Base-by-base conservation (phyloP, 2,797 vertebrate species). In the Clarias pachynema region DNA sequence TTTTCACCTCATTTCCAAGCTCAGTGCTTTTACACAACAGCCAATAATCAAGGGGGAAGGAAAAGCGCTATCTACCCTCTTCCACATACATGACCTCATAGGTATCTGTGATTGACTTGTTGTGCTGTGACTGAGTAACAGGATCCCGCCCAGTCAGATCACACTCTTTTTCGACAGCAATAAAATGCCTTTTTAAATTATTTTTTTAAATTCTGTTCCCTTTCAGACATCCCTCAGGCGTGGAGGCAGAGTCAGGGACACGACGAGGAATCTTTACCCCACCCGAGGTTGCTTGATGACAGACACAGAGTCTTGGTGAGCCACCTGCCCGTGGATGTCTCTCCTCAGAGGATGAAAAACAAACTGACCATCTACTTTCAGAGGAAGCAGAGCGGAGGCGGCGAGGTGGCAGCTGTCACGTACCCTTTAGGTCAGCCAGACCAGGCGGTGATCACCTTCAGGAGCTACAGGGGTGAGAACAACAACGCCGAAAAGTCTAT, bases 361-460 rank as follows among this genome's bases (percentile, higher is more conserved):
- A 92, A 93, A 69, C 89, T 93, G 60, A 92, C 89, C 68, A 90
- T 93, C 79, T 90, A 90, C 87, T 93, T 93, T 68, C 92, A 93
- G 85, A 86, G 87, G 63, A 87, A 85, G 68, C 85, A 87, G 34
- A 91, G 89, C n/a, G 86, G 89, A 37, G 92, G 91, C 6, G 90
- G 91, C 15, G 92, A 93, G 77, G 90, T 93, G 12, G 29, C 89
- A 84, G 82, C 88, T 22, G 83, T 92, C 26, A 88, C 79, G 24
- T 93, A 91, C 85, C 92, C 91, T 31, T 59, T 82, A 14, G 62
- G 44, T 14, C 86, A 69, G 60, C 87, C 89, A 0, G 89, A 91
- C 81, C 89, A 90, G 72, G 92, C 92, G 15, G 82, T 84, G 82
- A 68, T 92, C 68, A 90, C 89, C 22, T 93, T 92, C 83, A 87